Evolutionary conservation across 92 coral and sea anemone species (phyloP), one percentile per base, ranked within the genome.

Genomic region (Parazoanthus swiftii): DNA sequence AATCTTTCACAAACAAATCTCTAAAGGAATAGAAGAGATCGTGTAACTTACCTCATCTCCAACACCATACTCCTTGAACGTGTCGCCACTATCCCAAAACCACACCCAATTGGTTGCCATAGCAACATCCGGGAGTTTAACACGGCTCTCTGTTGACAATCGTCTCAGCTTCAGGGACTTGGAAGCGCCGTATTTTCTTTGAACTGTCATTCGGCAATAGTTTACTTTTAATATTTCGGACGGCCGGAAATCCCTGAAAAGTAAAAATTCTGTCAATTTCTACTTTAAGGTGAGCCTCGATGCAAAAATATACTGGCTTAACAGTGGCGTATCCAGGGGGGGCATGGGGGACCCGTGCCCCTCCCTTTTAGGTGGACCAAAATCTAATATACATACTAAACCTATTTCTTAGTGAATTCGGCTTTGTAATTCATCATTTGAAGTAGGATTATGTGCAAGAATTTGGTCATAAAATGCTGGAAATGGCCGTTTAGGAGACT

Each of bases 81-180:
- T 5, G 87, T 72, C 79, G n/a, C 79, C 13, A 48, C 88, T 36
- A 43, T 46, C 37, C 82, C 82, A 78, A 48, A 21, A 78, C 82
- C 82, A 78, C 65, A 78, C 38, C 82, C 82, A 78, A 8, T 44
- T 48, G 8, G 81, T 78, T 78, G 81, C 65, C n/a, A 78, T 2
- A 25, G 35, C 42, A 78, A n/a, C 8, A 21, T 78, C 36, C 5
- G 81, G 81, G 35, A 37, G 16, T 11, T 23, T 50, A 6, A 48
- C 81, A 1, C 48, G 81, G 35, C 81, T 48, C 15, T 78, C 81
- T 7, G 81, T 78, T 8, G 81, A 78, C 81, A 78, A 15, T 43
- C 81, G 81, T 9, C 81, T 78, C 36, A 78, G 15, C 5, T 78
- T 78, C 16, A 78, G 35, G 36, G 35, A 20, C 43, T 0, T 15